phyloP scores from a whole-genome alignment of 2,797 vertebrate species.

The Chanos chanos region DNA sequence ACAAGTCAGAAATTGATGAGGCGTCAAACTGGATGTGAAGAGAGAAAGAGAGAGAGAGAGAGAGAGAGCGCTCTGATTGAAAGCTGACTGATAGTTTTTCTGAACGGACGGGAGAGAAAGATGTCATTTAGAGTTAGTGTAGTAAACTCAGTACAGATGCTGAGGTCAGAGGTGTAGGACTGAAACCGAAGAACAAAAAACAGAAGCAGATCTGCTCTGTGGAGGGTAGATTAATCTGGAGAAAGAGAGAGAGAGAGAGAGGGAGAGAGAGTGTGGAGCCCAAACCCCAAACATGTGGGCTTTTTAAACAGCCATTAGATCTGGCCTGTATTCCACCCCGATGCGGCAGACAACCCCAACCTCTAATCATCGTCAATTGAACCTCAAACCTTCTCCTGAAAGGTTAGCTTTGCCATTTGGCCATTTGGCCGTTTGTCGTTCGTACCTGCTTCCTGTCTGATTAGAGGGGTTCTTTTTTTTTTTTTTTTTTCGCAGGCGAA shows the following conservation, averaged over 20 bases:
- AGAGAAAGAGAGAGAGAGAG: slow-evolving; percentile 19
- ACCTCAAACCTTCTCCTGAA: slow-evolving; percentile 36
- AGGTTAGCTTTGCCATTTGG: slow-evolving; percentile 21
- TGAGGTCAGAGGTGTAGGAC: slow-evolving; percentile 1
- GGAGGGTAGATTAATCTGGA: slow-evolving; percentile 11
- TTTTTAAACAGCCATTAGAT: slow-evolving; percentile 58
- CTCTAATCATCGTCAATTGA: slow-evolving; percentile 61
- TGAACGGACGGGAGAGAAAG: slow-evolving; percentile 18
- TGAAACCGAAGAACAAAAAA: slow-evolving; percentile 8
- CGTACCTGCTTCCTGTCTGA: slow-evolving; percentile 56
- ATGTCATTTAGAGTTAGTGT: slow-evolving; percentile 16
- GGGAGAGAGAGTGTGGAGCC: no score
- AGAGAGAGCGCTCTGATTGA: slow-evolving; percentile 18
- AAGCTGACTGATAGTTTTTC: slow-evolving; percentile 14
- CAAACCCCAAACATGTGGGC: slow-evolving; percentile 26
- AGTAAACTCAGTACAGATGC: slow-evolving; percentile 37
- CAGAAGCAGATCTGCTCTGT: neutral
- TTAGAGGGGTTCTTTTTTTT: slow-evolving; percentile 46
- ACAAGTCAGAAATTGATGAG: neutral
- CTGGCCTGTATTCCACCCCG: slow-evolving; percentile 46
- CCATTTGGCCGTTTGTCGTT: slow-evolving; percentile 60
- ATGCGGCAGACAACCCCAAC: slow-evolving; percentile 51
- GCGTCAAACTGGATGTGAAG: neutral
- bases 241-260: slow-evolving; percentile 8
- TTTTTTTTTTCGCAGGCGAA: slow-evolving; percentile 43